Percentiles rank a stretch among this genome's conserved stretches.
Conservation (phyloP, 2,888 invertebrate species). For the Pyrrhia umbra region DNA sequence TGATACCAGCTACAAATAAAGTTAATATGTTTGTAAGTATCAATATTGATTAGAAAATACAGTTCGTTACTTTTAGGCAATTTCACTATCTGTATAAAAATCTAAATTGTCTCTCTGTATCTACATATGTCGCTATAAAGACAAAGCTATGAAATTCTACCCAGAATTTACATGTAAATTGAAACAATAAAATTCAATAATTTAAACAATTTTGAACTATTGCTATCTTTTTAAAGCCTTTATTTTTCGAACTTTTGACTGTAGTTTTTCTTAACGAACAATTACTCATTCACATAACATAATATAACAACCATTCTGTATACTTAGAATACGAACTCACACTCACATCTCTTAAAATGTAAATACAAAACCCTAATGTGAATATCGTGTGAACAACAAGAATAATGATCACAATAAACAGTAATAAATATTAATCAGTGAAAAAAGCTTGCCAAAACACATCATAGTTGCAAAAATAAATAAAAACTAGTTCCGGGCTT, state of each 20-base stretch:
- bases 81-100: not conserved
- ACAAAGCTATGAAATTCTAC: not conserved
- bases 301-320: too few relatives aligned
- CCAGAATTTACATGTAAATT: not conserved
- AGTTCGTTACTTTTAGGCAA: too few relatives aligned
- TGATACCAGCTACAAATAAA: too few relatives aligned
- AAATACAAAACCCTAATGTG: constrained; percentile 18
- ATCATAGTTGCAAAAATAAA: constrained; percentile 41
- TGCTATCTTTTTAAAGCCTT: not conserved
- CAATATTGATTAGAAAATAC: too few relatives aligned
- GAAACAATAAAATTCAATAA: not conserved
- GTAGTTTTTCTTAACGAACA: not conserved
- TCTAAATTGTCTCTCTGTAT: too few relatives aligned
- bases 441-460: constrained; percentile 54
- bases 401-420: constrained; percentile 41
- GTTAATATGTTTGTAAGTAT: too few relatives aligned
- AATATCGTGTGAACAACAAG: constrained; percentile 38
- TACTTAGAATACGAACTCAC: not conserved
- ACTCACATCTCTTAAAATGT: not conserved
- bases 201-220: not conserved
- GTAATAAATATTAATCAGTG: constrained; percentile 50
- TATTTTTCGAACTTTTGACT: not conserved
- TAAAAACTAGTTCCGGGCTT: constrained; percentile 48
- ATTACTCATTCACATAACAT: too few relatives aligned
- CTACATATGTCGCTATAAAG: too few relatives aligned